phyloP scores from a whole-genome alignment of 2,888 invertebrate genomes.

The Phyto melanocephala region DNA sequence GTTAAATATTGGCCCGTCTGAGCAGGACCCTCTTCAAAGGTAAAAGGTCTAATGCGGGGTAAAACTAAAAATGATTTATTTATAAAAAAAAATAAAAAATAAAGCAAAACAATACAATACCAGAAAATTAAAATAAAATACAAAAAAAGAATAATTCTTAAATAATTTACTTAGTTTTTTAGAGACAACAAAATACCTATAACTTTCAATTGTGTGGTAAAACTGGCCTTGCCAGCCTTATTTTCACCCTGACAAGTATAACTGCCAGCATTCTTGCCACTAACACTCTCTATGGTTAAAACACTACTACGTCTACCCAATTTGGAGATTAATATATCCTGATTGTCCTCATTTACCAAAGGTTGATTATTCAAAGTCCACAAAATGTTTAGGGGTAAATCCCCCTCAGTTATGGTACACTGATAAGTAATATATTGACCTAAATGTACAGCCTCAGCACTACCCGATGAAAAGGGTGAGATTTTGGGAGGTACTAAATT shows the following conservation, averaged over 20 bases:
- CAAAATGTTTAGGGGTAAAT: constrained; percentile 83
- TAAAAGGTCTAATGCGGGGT: constrained; percentile 89
- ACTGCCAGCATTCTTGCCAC: constrained; percentile 85
- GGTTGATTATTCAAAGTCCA: constrained; percentile 81
- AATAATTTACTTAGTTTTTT: background rate
- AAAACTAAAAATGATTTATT: constrained; percentile 83
- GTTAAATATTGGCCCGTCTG: constrained; percentile 85
- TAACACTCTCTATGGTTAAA: constrained; percentile 85
- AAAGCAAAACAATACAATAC: constrained; percentile 29
- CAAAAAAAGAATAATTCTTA: background rate
- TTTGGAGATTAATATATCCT: constrained; percentile 81
- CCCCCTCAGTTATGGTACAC: constrained; percentile 83
- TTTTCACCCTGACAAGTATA: constrained; percentile 88
- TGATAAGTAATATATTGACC: constrained; percentile 82
- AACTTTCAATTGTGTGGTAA: constrained; percentile 85
- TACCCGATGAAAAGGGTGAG: constrained; percentile 81
- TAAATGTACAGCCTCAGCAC: constrained; percentile 81
- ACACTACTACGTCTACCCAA: constrained; percentile 84
- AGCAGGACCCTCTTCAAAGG: constrained; percentile 87
- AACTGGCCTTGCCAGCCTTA: constrained; percentile 84
- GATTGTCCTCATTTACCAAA: constrained; percentile 74
- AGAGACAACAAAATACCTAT: constrained; percentile 81
- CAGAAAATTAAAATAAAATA: constrained; percentile 12
- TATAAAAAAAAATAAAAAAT: constrained; percentile 47
- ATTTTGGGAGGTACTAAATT: constrained; percentile 78